Evolutionary conservation across 2,797 vertebrate species (phyloP).

Genomic region (Strix occidentalis): DNA sequence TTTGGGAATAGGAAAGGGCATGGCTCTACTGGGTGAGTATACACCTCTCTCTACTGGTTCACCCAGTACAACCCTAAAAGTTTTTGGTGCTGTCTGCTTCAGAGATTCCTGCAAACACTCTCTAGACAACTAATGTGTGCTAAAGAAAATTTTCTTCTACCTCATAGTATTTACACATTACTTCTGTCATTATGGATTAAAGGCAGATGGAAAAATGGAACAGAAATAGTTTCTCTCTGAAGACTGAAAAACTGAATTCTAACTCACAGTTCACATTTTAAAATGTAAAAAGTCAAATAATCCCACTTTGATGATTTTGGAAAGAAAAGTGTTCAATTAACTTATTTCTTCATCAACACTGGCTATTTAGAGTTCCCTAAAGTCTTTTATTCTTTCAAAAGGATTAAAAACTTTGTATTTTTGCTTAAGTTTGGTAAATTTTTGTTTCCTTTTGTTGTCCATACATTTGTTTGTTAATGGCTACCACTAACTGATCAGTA

Average conservation of each 20-base stretch:
- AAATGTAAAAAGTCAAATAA: neutral
- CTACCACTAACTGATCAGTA: neutral
- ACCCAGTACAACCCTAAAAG: neutral
- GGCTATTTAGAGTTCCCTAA: neutral
- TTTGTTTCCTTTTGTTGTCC: neutral
- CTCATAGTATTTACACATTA: neutral
- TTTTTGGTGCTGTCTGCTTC: neutral
- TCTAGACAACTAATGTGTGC: neutral
- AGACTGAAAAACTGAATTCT: neutral
- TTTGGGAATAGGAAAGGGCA: neutral
- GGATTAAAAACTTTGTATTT: neutral
- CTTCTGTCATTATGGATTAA: neutral
- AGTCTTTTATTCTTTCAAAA: neutral
- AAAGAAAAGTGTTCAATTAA: neutral
- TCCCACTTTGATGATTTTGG: neutral
- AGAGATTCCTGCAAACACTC: neutral
- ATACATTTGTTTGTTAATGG: neutral
- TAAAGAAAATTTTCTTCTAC: neutral
- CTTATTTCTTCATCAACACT: neutral
- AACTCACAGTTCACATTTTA: neutral
- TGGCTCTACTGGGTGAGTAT: neutral
- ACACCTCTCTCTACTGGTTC: neutral
- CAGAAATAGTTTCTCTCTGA: neutral
- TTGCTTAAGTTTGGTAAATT: neutral
- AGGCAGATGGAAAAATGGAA: neutral